Evolutionary conservation across 2,797 vertebrate species (phyloP), one percentile per base, ranked within the genome.

Genomic region (Rousettus madagascariensis): DNA sequence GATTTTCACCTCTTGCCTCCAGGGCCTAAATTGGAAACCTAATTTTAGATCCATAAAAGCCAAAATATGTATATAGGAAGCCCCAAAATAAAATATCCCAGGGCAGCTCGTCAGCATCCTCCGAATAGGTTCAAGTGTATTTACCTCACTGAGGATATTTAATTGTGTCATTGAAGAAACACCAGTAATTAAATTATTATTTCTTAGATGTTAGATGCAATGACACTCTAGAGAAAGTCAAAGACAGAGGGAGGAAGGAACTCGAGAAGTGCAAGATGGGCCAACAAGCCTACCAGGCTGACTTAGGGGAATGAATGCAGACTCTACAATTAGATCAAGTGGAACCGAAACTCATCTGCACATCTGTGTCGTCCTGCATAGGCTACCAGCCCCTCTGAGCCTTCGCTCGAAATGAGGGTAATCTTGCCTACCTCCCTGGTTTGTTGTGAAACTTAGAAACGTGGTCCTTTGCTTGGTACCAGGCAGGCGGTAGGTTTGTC

Each of bases 91-190:
- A 90, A 88, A 82, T 17, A 38, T 93, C 86, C 80, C 57, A n/a
- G 46, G 57, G 91, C 30, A 8, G 87, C 43, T 94, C 63, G 15
- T n/a, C 72, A 3, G 38, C 8, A 26, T 82, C 97, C 68, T 83
- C 92, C 10, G 16, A 85, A 19, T 41, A 78, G 85, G 75, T 97
- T 97, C 92, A 82, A 78, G 82, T 10, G 97, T 94, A 94, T 98
- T 97, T 97, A 94, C 90, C 80, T 98, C 24, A 0, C 26, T 15
- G 77, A 86, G 36, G 95, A 22, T 93, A 69, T 94, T 91, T 95
- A 97, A 97, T 98, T 95, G 72, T 96, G 96, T 92, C 78, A 90
- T 68, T 96, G 94, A 95, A 72, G 95, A 98, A 98, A 96, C 65
- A 95, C 22, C 17, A 17, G 87, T 72, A 97, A 96, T 97, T 97